Evolutionary conservation across 2,797 vertebrate genomes (phyloP).

Genomic region (Cichlasoma orientale): DNA sequence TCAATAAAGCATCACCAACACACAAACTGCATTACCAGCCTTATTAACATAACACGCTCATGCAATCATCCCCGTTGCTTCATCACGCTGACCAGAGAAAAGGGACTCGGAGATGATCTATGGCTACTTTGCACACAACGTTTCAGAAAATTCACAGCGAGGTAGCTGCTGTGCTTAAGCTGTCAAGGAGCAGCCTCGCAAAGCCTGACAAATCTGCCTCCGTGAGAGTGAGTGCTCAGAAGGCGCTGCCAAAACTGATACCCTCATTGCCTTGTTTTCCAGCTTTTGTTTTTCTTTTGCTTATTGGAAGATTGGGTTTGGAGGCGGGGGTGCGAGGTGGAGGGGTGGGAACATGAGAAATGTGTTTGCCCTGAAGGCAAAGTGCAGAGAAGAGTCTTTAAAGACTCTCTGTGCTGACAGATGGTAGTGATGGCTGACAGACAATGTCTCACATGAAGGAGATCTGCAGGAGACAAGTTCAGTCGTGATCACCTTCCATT

Average conservation of each 20-base stretch:
- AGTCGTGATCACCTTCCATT: conserved; percentile 42
- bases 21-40: conserved; percentile 56
- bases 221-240: conserved; percentile 55
- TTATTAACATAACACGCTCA: conserved; percentile 56
- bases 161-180: conserved; percentile 64
- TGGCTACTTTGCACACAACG: conserved; percentile 44
- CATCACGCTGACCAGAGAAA: conserved; percentile 43
- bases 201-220: conserved; percentile 75
- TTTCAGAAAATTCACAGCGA: conserved; percentile 49
- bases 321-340: not conserved
- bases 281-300: conserved; percentile 67
- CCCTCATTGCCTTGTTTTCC: conserved; percentile 67
- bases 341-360: conserved; percentile 63
- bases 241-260: conserved; percentile 67
- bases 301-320: conserved; percentile 52
- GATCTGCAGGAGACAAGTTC: conserved; percentile 54
- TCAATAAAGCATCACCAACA: conserved; percentile 53
- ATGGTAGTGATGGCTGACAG: conserved; percentile 73
- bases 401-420: conserved; percentile 71
- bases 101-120: conserved; percentile 43
- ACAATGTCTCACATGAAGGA: conserved; percentile 62
- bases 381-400: conserved; percentile 72
- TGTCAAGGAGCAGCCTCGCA: conserved; percentile 67
- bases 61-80: conserved; percentile 47
- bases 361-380: conserved; percentile 72